Percentiles rank a stretch among this genome's conserved stretches.
These are phyloP conservation scores for Arothron firmamentum DNA, from an alignment of 2,113 vertebrate genomes.

Conservation along the genomic window DNA sequence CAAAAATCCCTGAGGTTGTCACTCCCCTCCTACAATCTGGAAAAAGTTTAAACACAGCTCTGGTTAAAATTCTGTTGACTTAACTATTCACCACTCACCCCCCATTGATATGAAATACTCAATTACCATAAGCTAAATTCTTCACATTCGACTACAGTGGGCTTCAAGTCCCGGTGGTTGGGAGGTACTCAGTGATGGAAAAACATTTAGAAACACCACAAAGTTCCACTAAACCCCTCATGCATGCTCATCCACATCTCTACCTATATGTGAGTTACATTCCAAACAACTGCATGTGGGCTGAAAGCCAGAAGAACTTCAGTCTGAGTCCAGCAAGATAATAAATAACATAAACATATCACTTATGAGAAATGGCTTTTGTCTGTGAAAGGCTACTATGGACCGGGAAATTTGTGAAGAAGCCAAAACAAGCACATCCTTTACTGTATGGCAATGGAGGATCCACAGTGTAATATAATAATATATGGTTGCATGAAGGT, in stretches of 20 bases:
- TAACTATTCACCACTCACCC: too few relatives aligned
- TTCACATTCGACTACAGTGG: too few relatives aligned
- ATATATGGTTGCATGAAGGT: not conserved
- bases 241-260: not conserved
- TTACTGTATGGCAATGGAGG: not conserved
- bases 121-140: not conserved
- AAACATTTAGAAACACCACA: conserved; percentile 20
- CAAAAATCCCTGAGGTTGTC: too few relatives aligned
- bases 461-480: conserved; percentile 6
- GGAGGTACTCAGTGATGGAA: conserved; percentile 9
- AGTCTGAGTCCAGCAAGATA: not conserved
- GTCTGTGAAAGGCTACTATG: not conserved
- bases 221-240: conserved; percentile 3
- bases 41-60: too few relatives aligned
- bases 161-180: too few relatives aligned
- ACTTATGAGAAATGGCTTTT: not conserved
- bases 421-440: conserved; percentile 12
- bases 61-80: too few relatives aligned
- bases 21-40: too few relatives aligned
- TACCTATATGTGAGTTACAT: not conserved
- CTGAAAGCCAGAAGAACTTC: not conserved
- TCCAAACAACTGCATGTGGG: not conserved
- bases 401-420: not conserved
- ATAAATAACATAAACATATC: not conserved
- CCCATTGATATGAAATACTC: not conserved